These are phyloP conservation scores for Perizoma flavofasciatum DNA, from an alignment of 2,888 invertebrate species.

Conservation along the genomic window DNA sequence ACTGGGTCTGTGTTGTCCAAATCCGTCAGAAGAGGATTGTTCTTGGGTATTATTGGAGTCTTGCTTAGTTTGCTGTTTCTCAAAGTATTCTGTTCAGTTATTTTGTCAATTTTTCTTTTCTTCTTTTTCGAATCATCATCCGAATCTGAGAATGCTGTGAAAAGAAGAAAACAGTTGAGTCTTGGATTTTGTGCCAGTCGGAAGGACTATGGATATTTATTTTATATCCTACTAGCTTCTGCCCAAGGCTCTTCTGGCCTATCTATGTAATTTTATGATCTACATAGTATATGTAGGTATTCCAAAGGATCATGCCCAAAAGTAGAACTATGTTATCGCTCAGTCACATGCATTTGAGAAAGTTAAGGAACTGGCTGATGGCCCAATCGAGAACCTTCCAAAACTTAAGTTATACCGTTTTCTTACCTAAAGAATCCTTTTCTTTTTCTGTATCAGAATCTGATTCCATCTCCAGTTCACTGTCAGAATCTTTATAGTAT, in stretches of 20 bases:
- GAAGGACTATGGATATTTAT: too few relatives aligned
- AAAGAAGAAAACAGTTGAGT: neutral
- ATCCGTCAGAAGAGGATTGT: slow-evolving; percentile 91
- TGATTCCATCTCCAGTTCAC: slow-evolving; percentile 85
- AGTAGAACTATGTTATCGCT: too few relatives aligned
- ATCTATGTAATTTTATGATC: too few relatives aligned
- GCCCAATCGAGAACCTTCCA: too few relatives aligned
- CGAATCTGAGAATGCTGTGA: slow-evolving; percentile 86
- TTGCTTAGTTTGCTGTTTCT: slow-evolving; percentile 59
- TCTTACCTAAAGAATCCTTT: slow-evolving; percentile 82
- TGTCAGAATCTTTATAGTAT: slow-evolving; percentile 87
- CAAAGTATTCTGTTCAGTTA: slow-evolving; percentile 71
- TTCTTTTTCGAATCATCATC: slow-evolving; percentile 72
- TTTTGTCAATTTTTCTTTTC: slow-evolving; percentile 61
- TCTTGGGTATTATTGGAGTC: slow-evolving; percentile 59
- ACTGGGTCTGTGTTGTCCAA: slow-evolving; percentile 90
- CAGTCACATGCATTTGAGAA: too few relatives aligned
- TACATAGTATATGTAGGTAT: too few relatives aligned
- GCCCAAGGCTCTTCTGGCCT: too few relatives aligned
- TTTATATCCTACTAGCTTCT: too few relatives aligned
- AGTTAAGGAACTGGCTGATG: too few relatives aligned
- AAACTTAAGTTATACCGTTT: neutral
- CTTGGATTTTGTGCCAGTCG: too few relatives aligned
- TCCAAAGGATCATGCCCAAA: too few relatives aligned
- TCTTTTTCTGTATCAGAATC: slow-evolving; percentile 81